Base-by-base conservation (phyloP, 2,113 vertebrate genomes). In the Psittacula cyanocephala region DNA sequence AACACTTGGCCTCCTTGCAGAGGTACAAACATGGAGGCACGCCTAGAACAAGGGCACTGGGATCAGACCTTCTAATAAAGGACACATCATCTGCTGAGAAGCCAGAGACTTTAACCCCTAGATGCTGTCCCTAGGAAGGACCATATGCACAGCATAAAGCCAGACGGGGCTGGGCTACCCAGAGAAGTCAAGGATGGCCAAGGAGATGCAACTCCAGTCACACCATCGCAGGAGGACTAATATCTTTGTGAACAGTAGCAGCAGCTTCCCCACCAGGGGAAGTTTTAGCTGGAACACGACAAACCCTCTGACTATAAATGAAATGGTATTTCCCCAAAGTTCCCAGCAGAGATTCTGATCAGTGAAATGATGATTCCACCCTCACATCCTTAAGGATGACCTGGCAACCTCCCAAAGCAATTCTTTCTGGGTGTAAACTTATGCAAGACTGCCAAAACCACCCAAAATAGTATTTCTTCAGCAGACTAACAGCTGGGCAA, bases 331-430 rank as follows among this genome's bases (percentile, higher is more conserved):
- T 41, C 65, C 84, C n/a, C 63, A 70, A 43, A 87, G 60, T 55
- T 75, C 78, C 60, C 47, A 68, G 62, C 77, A 86, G 74, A 85
- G 69, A 81, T 89, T 71, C 62, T 33, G 86, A 62, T 76, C 20
- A 78, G 28, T 4, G 29, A 87, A 81, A 41, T 0, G n/a, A 59
- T 35, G 55, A 93, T 81, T 91, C 72, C 86, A 68, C 35, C 50
- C 70, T 44, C 57, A 19, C 6, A 79, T 81, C 62, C 76, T 53
- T 37, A 70, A 55, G 25, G 69, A 77, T 3, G 1, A 92, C 74
- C 95, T 75, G 82, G 81, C 69, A 94, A 7, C 50, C 50, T 86
- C 80, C 86, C 92, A 92, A 13, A 92, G n/a, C 68, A 55, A 68
- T 64, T 55, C 65, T 28, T 92, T 78, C 65, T 62, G n/a, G 17